phyloP scores from a whole-genome alignment of 2,113 vertebrate genomes.

The Ictalurus furcatus region DNA sequence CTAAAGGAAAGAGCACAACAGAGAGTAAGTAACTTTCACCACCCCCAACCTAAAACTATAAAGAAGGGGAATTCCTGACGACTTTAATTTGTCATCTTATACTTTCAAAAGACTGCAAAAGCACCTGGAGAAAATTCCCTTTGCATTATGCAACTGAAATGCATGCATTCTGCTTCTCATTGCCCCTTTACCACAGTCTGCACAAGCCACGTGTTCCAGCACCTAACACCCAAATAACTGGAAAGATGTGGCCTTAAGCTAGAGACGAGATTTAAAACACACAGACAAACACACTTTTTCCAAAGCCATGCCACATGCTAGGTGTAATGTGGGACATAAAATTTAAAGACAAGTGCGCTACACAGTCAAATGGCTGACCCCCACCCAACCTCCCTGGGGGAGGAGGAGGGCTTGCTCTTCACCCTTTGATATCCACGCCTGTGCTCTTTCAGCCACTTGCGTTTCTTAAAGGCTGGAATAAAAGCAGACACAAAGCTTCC shows the following conservation, averaged over 20 bases:
- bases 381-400: constrained; percentile 62
- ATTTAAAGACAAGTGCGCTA: constrained; percentile 57
- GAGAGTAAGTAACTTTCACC: neutral
- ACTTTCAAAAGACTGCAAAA: constrained; percentile 31
- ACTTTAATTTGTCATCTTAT: neutral
- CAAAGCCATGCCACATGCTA: constrained; percentile 60
- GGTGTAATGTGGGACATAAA: constrained; percentile 65
- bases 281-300: constrained; percentile 57
- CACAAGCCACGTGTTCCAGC: constrained; percentile 55
- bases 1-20: neutral
- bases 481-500: constrained; percentile 85
- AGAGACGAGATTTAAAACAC: constrained; percentile 35
- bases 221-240: constrained; percentile 49
- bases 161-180: neutral
- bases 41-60: neutral
- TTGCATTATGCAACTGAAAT: constrained; percentile 27
- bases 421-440: constrained; percentile 79
- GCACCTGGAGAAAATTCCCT: constrained; percentile 51
- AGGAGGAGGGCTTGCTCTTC: constrained; percentile 67
- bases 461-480: constrained; percentile 75
- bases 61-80: constrained; percentile 36
- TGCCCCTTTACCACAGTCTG: constrained; percentile 38
- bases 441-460: constrained; percentile 74
- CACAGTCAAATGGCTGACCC: constrained; percentile 63
- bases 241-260: constrained; percentile 24